phyloP scores from a whole-genome alignment of 2,113 vertebrate species.

The Trichechus manatus region DNA sequence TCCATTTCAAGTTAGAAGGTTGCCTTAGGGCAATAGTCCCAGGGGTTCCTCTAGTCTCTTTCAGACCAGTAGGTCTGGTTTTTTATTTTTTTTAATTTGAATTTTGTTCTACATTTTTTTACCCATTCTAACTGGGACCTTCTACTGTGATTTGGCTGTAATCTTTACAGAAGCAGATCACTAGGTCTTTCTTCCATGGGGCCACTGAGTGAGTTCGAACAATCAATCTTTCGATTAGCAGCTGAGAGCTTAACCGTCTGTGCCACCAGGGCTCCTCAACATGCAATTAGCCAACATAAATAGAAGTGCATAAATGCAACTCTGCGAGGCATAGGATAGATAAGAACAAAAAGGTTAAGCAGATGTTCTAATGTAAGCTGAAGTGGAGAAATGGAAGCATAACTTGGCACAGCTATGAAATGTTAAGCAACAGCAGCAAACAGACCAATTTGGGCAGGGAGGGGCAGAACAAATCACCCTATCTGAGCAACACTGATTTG shows the following conservation, averaged over 20 bases:
- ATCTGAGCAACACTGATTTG: conserved; percentile 29
- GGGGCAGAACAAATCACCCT: background rate
- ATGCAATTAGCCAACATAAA: conserved; percentile 51
- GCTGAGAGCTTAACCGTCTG: background rate
- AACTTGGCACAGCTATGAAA: background rate
- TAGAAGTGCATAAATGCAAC: conserved; percentile 33
- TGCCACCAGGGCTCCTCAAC: background rate
- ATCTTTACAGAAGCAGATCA: background rate
- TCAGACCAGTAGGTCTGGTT: too few species aligned
- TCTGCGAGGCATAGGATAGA: background rate
- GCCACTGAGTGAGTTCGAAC: background rate
- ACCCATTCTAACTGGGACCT: too few species aligned
- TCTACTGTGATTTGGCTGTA: background rate
- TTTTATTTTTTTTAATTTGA: too few species aligned
- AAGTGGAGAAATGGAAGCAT: conserved; percentile 39
- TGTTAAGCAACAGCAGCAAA: conserved; percentile 47
- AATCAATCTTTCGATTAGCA: background rate
- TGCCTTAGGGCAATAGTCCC: too few species aligned
- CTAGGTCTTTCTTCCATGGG: background rate
- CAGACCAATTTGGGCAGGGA: conserved; percentile 17
- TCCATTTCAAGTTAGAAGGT: too few species aligned
- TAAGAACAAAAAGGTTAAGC: conserved; percentile 25
- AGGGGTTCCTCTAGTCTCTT: too few species aligned
- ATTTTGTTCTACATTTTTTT: too few species aligned
- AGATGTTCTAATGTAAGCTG: conserved; percentile 29